A percentile compares a stretch with the other conserved stretches of the same genome.
phyloP scores from a whole-genome alignment of 2,888 invertebrate species.

The Conus canariensis region DNA sequence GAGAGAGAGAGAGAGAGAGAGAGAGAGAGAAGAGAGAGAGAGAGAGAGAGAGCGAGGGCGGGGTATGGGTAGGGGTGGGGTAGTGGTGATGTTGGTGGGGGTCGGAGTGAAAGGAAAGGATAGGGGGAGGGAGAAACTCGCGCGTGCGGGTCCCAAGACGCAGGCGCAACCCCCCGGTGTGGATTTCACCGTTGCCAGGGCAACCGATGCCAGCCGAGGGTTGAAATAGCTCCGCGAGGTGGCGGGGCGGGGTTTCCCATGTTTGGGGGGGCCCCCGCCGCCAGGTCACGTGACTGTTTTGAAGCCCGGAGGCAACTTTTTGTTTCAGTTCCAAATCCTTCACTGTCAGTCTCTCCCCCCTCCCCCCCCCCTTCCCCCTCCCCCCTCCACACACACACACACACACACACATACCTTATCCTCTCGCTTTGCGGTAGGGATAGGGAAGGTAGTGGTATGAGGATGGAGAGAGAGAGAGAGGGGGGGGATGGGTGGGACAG shows the following conservation, averaged over 20 bases:
- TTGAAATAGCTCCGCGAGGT: background rate
- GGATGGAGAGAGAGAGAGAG: no score
- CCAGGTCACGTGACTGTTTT: background rate
- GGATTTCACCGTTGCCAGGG: background rate
- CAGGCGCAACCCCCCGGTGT: background rate
- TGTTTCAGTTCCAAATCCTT: no score
- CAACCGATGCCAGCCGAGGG: background rate
- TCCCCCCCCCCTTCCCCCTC: background rate
- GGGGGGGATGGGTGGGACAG: no score
- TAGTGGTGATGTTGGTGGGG: background rate
- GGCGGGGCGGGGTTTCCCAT: slow-evolving; percentile 7
- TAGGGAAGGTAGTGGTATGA: no score
- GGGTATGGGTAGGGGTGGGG: background rate
- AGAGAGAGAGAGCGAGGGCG: background rate
- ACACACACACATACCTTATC: no score
- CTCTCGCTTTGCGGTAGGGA: no score
- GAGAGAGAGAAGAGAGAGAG: background rate
- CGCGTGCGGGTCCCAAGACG: no score
- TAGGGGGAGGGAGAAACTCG: background rate
- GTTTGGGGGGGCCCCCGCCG: background rate
- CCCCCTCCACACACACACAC: background rate
- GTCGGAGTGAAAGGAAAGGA: background rate
- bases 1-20: no score
- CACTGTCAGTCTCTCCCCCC: background rate
- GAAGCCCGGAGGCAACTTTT: background rate